Base-by-base conservation (phyloP, 2,888 invertebrate genomes). In the Mythimna lalbum region DNA sequence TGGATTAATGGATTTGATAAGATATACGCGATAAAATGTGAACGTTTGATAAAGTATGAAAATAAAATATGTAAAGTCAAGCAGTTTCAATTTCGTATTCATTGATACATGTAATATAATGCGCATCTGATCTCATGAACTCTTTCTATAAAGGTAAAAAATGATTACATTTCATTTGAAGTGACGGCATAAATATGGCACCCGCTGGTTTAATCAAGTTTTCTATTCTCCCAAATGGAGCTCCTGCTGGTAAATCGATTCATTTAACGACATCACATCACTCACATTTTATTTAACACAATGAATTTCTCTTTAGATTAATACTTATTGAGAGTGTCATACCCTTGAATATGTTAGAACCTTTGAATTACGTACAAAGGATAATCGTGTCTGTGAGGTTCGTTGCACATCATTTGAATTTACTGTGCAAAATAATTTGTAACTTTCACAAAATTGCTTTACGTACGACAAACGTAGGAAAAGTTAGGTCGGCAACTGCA, bases 231-330 rank as follows among this genome's bases (percentile, higher is more conserved):
- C 87, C 89, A 89, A 91, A 92, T 90, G 88, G 86, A 87, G 75
- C 85, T 86, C 89, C 88, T 82, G 88, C 90, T 91, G 93, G 89
- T 89, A 91, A 92, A 94, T 93, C 85, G 91, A 89, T 88, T 90
- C 88, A 88, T 90, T 88, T 89, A 86, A 84, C 86, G 80, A 83
- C 86, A 84, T 80, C 82, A 82, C 81, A 79, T 85, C 82, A 86
- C 78, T 79, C 78, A 81, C 78, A 86, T 72, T 63, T 90, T 89
- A 86, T 90, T 91, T 89, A 90, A 64, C 52, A 53, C 61, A 52
- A 36, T 55, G 49, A 63, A 74, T 71, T 76, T 76, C 61, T 55
- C 61, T 55, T 82, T 39, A 64, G 56, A 77, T 53, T 77, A 61
- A 71, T 47, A 76, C 52, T 39, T 68, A 79, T 69, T 70, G 39